phyloP scores from a whole-genome alignment of 2,888 invertebrate species.

The Nomada fucata region DNA sequence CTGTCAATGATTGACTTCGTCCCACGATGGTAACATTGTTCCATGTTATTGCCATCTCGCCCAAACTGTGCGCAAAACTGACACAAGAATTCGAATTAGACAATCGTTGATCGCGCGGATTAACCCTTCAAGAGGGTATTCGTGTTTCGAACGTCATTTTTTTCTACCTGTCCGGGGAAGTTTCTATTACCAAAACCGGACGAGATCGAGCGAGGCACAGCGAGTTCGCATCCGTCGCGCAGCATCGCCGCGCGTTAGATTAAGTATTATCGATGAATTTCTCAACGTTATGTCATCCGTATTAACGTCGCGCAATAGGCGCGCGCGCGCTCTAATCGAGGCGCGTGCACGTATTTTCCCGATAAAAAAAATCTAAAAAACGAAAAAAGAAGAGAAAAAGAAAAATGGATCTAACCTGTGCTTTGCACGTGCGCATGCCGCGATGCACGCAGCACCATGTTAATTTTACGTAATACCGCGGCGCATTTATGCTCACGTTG shows the following conservation, averaged over 20 bases:
- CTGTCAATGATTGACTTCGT: too few relatives aligned
- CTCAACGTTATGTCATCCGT: constrained; percentile 53
- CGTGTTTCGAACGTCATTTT: too few relatives aligned
- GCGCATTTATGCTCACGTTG: constrained; percentile 11
- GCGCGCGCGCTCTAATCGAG: constrained; percentile 21
- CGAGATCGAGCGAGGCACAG: neutral
- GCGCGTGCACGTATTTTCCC: constrained; percentile 41
- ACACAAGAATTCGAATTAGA: too few relatives aligned
- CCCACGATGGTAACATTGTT: too few relatives aligned
- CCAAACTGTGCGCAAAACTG: too few relatives aligned
- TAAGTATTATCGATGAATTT: constrained; percentile 53
- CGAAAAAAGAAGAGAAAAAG: neutral
- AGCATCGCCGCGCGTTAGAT: constrained; percentile 19
- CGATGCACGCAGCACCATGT: constrained; percentile 14
- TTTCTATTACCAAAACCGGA: neutral
- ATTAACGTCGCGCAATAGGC: constrained; percentile 39
- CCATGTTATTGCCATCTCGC: too few relatives aligned
- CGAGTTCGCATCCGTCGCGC: neutral
- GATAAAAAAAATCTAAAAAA: neutral
- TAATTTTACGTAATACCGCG: constrained; percentile 51
- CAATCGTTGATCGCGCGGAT: neutral
- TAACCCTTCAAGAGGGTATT: neutral
- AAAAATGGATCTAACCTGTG: neutral
- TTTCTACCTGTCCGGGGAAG: too few relatives aligned
- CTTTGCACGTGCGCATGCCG: neutral